phyloP scores from a whole-genome alignment of 2,888 invertebrate genomes.

The Periphyllus acericola region DNA sequence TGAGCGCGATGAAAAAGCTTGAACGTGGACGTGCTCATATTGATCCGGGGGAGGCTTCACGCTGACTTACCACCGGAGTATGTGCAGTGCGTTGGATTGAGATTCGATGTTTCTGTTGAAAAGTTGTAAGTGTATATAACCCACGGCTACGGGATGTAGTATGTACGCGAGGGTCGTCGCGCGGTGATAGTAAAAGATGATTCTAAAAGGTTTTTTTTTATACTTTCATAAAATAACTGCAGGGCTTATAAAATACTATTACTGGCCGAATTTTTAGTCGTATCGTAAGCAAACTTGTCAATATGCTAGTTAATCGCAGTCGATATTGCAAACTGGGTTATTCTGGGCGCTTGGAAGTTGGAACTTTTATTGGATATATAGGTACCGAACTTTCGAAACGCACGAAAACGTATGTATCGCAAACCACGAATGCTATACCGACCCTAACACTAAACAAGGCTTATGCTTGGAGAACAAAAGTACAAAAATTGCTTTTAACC shows the following conservation, averaged over 20 bases:
- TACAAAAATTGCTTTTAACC: not conserved
- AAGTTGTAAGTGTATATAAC: not conserved
- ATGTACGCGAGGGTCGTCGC: not conserved
- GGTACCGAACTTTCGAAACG: not conserved
- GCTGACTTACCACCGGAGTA: not conserved
- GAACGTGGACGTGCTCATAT: not conserved
- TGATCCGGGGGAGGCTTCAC: constrained; percentile 10
- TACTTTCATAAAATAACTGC: not conserved
- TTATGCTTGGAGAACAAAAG: not conserved
- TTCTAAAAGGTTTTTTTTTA: not conserved
- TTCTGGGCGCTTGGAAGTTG: not conserved
- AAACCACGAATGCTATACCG: too few relatives aligned
- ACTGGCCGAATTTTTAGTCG: not conserved
- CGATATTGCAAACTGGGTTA: not conserved
- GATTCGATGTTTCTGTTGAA: constrained; percentile 1
- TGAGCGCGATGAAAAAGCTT: not conserved
- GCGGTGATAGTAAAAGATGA: not conserved
- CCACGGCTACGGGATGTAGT: not conserved
- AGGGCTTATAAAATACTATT: not conserved
- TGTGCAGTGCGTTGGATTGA: not conserved
- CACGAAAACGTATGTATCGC: too few relatives aligned
- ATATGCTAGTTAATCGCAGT: not conserved
- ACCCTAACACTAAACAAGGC: not conserved
- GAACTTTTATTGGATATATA: not conserved
- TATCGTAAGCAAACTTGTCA: not conserved